A percentile compares a stretch with the other conserved stretches of the same genome.
Evolutionary conservation across 2,888 invertebrate species (phyloP).

Genomic region (Tetranychus piercei): DNA sequence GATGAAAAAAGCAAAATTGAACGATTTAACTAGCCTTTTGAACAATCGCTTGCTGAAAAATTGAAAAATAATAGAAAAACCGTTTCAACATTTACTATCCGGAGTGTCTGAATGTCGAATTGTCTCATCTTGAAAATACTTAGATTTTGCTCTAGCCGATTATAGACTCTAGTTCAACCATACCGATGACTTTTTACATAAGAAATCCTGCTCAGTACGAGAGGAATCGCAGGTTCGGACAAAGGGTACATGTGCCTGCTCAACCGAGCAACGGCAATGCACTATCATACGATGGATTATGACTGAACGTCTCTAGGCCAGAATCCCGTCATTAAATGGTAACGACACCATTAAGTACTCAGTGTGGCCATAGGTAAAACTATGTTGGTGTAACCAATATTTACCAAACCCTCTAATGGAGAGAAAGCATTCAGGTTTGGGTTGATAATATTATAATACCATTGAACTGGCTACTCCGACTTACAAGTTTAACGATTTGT

Average conservation of each 20-base stretch:
- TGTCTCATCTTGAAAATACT: too few relatives aligned
- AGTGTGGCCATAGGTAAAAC: not conserved
- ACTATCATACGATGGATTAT: conserved; percentile 48
- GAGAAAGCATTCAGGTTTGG: not conserved
- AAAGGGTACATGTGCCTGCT: conserved; percentile 44
- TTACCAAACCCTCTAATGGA: not conserved
- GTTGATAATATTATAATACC: not conserved
- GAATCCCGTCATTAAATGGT: conserved; percentile 43
- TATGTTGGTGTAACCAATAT: not conserved
- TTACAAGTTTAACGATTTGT: too few relatives aligned
- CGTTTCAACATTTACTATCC: too few relatives aligned
- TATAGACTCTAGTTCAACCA: too few relatives aligned
- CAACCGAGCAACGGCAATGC: conserved; percentile 45
- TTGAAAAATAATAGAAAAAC: too few relatives aligned
- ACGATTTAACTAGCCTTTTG: too few relatives aligned
- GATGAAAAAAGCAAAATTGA: too few relatives aligned
- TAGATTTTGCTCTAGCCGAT: too few relatives aligned
- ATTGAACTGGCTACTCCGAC: not conserved
- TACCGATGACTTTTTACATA: conserved; percentile 35
- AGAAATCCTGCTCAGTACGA: conserved; percentile 27
- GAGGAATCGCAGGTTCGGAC: conserved; percentile 44
- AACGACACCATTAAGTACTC: conserved; percentile 16
- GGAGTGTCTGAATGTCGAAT: too few relatives aligned
- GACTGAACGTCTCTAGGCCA: conserved; percentile 40
- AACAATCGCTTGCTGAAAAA: too few relatives aligned